Conservation (phyloP, 2,113 vertebrate genomes). For the Hucho hucho region DNA sequence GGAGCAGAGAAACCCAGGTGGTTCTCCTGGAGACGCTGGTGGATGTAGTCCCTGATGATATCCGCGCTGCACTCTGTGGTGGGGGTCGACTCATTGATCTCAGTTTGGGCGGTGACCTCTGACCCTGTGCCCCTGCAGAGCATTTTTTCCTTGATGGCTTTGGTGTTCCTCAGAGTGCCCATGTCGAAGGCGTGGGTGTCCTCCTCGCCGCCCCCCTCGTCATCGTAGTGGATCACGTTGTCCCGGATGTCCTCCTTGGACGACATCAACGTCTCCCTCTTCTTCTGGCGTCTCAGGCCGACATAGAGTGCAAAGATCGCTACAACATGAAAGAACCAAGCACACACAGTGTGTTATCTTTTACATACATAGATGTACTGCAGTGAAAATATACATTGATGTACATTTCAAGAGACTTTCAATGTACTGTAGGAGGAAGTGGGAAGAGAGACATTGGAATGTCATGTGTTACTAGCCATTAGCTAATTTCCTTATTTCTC, state of each 20-base stretch:
- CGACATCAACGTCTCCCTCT: constrained; percentile 86
- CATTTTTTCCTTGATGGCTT: constrained; percentile 78
- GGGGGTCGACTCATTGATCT: constrained; percentile 27
- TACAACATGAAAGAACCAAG: constrained; percentile 53
- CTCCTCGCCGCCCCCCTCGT: constrained; percentile 94
- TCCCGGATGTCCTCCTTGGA: constrained; percentile 93
- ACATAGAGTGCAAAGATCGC: constrained; percentile 86
- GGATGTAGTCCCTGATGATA: constrained; percentile 83
- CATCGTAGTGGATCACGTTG: constrained; percentile 94
- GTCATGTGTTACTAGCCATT: constrained; percentile 39
- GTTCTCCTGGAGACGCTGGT: constrained; percentile 83
- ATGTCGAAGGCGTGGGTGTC: constrained; percentile 94
- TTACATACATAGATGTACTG: background rate
- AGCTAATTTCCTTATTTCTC: constrained; percentile 34
- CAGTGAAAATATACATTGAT: background rate
- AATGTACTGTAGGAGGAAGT: background rate
- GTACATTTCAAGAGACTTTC: background rate
- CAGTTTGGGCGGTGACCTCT: constrained; percentile 72
- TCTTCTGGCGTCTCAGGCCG: constrained; percentile 80
- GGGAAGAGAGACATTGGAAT: constrained; percentile 8
- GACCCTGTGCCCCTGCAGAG: constrained; percentile 35
- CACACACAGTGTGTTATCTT: background rate
- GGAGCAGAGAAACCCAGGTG: constrained; percentile 75
- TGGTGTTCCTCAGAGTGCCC: constrained; percentile 81
- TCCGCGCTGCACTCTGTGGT: constrained; percentile 60